Evolutionary conservation across 2,797 vertebrate species (phyloP), one percentile per base, ranked within the genome.

Genomic region (Crenuchus spilurus): DNA sequence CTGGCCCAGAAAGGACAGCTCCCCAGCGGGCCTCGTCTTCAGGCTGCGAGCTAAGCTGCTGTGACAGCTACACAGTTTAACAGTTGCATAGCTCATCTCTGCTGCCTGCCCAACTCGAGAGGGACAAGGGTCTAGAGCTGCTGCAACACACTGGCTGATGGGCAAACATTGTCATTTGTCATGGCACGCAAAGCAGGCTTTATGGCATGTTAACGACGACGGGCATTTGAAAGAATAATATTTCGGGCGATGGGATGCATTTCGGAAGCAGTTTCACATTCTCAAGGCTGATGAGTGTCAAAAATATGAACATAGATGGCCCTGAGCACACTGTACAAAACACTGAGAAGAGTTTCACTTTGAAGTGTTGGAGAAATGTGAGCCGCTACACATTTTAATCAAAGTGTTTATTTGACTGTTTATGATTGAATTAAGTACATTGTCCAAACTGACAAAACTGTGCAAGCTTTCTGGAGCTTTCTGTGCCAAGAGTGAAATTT

Each of bases 41-140:
- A 77, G 57, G 78, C 82, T 87, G 83, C 82, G 86, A 80, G 84
- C 78, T 91, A 86, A 91, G 81, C 80, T 65, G 78, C 87, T 87
- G 76, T 91, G 91, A 89, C 89, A 91, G 90, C 85, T 85, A 90
- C 88, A 87, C 84, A 82, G 81, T 88, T 89, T 87, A 86, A 84
- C 88, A 80, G 83, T 89, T 79, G 84, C 87, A 83, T 76, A 84
- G 87, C 78, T 75, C 80, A 77, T 85, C 80, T 35, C 62, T 33
- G 33, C 44, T 60, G 41, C 63, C 31, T 31, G 2, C 22, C 39
- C 75, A 82, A 81, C 79, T 85, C 73, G 81, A 77, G 78, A 78
- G 75, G 84, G 80, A 77, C 69, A 84, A 80, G 22, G 85, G 84
- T 82, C 65, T 70, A 30, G 31, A 41, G 65, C 39, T 20, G 24